A percentile compares a stretch with the other conserved stretches of the same genome.
These are phyloP conservation scores for Limnephilus marmoratus DNA, from an alignment of 2,888 invertebrate species.

Conservation along the genomic window DNA sequence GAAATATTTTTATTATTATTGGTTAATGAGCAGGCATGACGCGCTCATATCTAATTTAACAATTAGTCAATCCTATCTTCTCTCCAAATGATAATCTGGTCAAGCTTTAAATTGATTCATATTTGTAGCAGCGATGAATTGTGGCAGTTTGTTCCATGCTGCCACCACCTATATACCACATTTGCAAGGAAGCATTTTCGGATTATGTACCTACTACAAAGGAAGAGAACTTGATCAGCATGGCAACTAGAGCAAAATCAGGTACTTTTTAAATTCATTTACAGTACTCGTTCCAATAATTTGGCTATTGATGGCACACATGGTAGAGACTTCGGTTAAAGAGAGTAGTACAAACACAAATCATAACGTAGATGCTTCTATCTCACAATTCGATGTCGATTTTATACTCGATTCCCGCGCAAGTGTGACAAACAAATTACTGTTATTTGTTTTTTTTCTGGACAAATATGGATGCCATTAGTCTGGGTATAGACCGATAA, in stretches of 20 bases:
- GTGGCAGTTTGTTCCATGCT: no score
- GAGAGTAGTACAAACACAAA: not conserved
- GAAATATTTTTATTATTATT: no score
- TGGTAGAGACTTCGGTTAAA: not conserved
- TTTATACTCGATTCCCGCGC: not conserved
- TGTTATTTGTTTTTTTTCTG: not conserved
- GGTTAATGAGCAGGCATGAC: no score
- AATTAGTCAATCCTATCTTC: no score
- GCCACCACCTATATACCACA: no score
- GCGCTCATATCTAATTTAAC: no score
- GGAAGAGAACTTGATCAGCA: not conserved
- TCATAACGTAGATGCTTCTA: not conserved
- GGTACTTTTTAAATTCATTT: not conserved
- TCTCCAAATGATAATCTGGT: no score
- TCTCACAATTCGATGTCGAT: not conserved
- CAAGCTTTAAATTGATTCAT: no score
- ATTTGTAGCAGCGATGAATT: no score
- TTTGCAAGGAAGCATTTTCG: not conserved
- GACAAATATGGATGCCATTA: not conserved
- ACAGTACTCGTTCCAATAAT: not conserved
- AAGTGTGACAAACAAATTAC: no score
- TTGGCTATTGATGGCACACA: not conserved
- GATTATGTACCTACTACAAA: not conserved
- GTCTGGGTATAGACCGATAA: not conserved
- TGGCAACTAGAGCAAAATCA: not conserved